A percentile compares a stretch with the other conserved stretches of the same genome.
Conservation (phyloP, 1,140 invertebrate genomes). For the Drosophila kepulauana region DNA sequence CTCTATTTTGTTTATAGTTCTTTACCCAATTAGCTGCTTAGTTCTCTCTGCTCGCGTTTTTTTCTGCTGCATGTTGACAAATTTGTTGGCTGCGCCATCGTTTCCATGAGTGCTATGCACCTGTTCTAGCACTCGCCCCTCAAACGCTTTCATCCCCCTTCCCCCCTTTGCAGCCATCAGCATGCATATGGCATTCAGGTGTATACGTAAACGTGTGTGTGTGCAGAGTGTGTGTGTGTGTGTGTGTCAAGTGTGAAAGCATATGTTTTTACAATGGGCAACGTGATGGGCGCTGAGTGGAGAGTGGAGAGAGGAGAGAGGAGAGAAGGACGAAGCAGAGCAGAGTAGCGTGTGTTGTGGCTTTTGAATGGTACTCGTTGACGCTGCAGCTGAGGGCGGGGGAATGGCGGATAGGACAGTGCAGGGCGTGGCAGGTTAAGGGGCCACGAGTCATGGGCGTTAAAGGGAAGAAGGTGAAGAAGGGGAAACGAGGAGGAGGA, state of each 20-base stretch:
- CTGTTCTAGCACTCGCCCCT: slow-evolving; percentile 15
- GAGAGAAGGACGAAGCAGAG: slow-evolving; percentile 9
- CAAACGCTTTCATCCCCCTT: background rate
- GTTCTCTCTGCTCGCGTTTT: background rate
- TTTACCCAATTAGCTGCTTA: background rate
- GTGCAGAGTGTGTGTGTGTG: slow-evolving; percentile 32
- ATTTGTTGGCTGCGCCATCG: slow-evolving; percentile 32
- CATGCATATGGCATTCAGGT: slow-evolving; percentile 7
- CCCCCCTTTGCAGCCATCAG: background rate
- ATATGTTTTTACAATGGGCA: slow-evolving; percentile 76
- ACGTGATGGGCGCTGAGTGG: slow-evolving; percentile 35
- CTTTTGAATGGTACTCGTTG: slow-evolving; percentile 39
- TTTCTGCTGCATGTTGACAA: slow-evolving; percentile 3
- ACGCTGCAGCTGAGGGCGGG: background rate
- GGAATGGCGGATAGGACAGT: too few species aligned
- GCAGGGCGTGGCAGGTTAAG: background rate
- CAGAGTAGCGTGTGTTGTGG: slow-evolving; percentile 38
- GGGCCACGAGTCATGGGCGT: background rate
- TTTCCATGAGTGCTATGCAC: slow-evolving; percentile 23
- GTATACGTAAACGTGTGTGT: background rate
- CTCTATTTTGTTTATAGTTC: too few species aligned
- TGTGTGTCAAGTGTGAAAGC: slow-evolving; percentile 74
- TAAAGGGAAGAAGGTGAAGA: background rate
- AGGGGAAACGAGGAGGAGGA: background rate
- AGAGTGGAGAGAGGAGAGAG: background rate